These are phyloP conservation scores for Bedellia somnulentella DNA, from an alignment of 2,888 invertebrate genomes.

Conservation along the genomic window DNA sequence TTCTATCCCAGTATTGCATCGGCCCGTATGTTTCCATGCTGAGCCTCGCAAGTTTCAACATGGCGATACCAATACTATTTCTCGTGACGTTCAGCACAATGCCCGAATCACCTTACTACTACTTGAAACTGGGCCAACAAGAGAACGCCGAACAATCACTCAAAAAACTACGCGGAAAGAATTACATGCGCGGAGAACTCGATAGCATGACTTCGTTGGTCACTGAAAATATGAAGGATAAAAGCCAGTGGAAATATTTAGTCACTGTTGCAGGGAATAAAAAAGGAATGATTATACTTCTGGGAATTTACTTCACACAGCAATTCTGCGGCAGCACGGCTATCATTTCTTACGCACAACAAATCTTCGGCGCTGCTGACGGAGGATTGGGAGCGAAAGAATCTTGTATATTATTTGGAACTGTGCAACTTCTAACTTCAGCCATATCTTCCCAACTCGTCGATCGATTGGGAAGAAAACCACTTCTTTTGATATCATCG, in stretches of 20 bases:
- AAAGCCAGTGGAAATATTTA: constrained; percentile 48
- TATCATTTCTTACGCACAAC: constrained; percentile 59
- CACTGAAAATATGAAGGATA: constrained; percentile 53
- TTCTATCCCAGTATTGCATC: constrained; percentile 62
- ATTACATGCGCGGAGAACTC: constrained; percentile 56
- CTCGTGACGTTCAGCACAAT: constrained; percentile 59
- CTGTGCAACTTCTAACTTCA: constrained; percentile 56
- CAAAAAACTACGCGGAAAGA: constrained; percentile 55
- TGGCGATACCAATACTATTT: constrained; percentile 57
- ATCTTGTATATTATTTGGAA: constrained; percentile 55
- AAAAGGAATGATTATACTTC: constrained; percentile 59
- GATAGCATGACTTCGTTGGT: constrained; percentile 55
- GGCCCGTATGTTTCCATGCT: constrained; percentile 62
- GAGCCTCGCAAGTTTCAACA: constrained; percentile 55
- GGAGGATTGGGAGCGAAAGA: constrained; percentile 44
- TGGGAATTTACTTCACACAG: constrained; percentile 62
- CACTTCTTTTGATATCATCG: constrained; percentile 62
- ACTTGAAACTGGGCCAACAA: constrained; percentile 43
- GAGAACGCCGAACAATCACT: constrained; percentile 59
- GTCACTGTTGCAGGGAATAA: constrained; percentile 46
- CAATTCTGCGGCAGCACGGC: constrained; percentile 67
- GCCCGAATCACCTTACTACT: constrained; percentile 69
- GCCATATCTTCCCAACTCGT: constrained; percentile 59
- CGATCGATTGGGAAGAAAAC: constrained; percentile 64
- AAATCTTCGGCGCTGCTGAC: constrained; percentile 62